Evolutionary conservation across 2,113 vertebrate genomes (phyloP).

Genomic region (Chaetops frenatus): DNA sequence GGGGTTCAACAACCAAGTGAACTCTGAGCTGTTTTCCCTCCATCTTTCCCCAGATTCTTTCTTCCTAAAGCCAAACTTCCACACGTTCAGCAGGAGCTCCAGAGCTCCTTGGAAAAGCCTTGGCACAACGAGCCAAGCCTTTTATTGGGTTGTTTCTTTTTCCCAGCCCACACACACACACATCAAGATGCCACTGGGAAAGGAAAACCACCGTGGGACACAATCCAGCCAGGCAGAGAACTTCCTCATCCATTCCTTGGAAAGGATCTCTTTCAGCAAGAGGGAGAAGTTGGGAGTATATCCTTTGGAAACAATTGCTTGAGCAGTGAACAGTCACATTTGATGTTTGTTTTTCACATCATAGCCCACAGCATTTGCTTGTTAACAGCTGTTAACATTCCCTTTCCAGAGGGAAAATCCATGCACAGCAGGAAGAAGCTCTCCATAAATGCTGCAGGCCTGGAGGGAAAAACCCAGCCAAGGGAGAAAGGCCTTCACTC

Average conservation of each 20-base stretch:
- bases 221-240: not conserved
- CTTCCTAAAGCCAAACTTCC: not conserved
- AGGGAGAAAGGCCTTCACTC: not conserved
- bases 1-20: not conserved
- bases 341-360: not conserved
- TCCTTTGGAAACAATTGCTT: not conserved
- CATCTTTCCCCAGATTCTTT: not conserved
- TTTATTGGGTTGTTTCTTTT: not conserved
- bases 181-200: not conserved
- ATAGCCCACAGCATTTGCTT: not conserved
- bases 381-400: constrained; percentile 1
- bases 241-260: not conserved
- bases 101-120: not conserved
- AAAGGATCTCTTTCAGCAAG: not conserved
- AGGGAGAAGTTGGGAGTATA: not conserved
- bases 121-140: not conserved
- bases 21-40: not conserved
- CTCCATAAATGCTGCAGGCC: not conserved
- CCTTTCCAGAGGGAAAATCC: not conserved
- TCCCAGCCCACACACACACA: not conserved
- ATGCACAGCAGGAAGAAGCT: not conserved
- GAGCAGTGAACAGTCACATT: not conserved
- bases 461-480: not conserved
- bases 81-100: not conserved
- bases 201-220: not conserved